Evolutionary conservation across 2,888 invertebrate species (phyloP).

Genomic region (Orthosia gothica): DNA sequence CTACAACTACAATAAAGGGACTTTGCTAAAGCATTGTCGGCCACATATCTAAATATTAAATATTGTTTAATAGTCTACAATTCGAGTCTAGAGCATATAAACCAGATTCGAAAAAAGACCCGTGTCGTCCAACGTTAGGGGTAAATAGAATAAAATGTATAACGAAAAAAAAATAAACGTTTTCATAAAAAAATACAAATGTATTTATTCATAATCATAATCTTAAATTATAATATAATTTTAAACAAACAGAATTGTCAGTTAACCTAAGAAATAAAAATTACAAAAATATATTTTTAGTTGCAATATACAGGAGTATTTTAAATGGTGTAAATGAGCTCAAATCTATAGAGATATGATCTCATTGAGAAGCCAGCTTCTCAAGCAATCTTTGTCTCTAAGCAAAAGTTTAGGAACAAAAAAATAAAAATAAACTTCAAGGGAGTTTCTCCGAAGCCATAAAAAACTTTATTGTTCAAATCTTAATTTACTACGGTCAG

Average conservation of each 20-base stretch:
- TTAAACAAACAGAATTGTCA: background rate
- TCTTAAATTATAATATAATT: background rate
- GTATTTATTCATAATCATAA: background rate
- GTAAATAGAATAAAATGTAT: background rate
- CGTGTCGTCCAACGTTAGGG: background rate
- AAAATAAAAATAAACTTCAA: background rate
- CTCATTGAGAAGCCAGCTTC: constrained; percentile 9
- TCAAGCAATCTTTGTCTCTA: constrained; percentile 18
- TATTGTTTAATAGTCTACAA: constrained; percentile 9
- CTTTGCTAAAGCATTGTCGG: constrained; percentile 11
- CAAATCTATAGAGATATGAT: background rate
- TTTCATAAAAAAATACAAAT: constrained; percentile 16
- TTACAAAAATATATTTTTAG: constrained; percentile 36
- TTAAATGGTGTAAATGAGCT: background rate
- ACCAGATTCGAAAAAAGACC: constrained; percentile 35
- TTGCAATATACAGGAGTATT: constrained; percentile 2
- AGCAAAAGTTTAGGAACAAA: constrained; percentile 5
- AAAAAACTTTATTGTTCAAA: constrained; percentile 5
- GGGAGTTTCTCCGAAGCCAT: constrained; percentile 11
- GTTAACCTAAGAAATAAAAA: background rate
- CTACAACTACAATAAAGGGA: constrained; percentile 27
- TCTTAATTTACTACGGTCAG: constrained; percentile 51
- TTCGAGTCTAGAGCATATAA: constrained; percentile 49
- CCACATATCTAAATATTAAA: constrained; percentile 35
- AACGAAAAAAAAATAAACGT: background rate